Evolutionary conservation across 2,113 vertebrate genomes (phyloP).

Genomic region (Nesoenas mayeri): DNA sequence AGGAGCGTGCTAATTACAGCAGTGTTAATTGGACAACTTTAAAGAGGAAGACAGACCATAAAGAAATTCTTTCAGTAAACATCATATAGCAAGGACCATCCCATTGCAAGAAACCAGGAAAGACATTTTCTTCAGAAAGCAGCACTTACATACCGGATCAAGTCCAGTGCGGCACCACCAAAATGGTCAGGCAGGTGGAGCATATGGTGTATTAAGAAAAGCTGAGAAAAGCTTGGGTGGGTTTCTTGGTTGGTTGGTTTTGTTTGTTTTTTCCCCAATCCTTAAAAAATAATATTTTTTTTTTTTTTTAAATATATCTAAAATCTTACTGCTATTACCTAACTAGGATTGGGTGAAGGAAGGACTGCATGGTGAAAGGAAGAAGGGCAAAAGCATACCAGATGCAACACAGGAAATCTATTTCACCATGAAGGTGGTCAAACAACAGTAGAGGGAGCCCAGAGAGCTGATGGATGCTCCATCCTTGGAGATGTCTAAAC

Average conservation of each 20-base stretch:
- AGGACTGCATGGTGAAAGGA: background rate
- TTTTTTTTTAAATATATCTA: too few relatives aligned
- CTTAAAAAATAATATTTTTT: too few relatives aligned
- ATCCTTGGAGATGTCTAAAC: background rate
- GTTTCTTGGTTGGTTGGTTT: background rate
- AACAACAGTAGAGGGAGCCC: background rate
- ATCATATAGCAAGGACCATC: background rate
- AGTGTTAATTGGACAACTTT: background rate
- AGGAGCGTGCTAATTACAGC: background rate
- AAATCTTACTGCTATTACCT: background rate
- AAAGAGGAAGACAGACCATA: background rate
- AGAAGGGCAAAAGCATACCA: background rate
- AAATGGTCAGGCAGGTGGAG: background rate
- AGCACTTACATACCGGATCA: background rate
- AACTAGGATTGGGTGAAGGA: background rate
- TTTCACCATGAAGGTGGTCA: background rate
- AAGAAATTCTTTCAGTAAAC: background rate
- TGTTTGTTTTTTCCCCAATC: background rate
- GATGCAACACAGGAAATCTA: background rate
- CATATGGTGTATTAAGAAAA: background rate
- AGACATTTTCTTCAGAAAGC: background rate
- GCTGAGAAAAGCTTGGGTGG: background rate
- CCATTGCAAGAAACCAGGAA: background rate
- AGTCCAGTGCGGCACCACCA: background rate
- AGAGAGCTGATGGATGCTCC: accelerated